Evolutionary conservation across 2,113 vertebrate species (phyloP), one percentile per base, ranked within the genome.

Genomic region (Lepisosteus osseus): DNA sequence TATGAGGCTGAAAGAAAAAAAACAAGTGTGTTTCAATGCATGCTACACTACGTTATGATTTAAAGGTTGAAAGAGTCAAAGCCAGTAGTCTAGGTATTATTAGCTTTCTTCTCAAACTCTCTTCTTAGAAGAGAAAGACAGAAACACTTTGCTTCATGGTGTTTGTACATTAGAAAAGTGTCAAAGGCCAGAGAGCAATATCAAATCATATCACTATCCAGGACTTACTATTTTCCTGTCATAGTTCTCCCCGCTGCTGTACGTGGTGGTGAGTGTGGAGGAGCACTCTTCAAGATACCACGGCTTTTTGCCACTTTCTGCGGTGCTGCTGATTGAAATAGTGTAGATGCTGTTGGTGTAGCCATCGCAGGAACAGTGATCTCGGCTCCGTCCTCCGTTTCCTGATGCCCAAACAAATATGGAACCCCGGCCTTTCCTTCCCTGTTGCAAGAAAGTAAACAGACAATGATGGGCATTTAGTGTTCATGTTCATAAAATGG

Each of bases 331-430:
- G 77, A 94, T 94, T 66, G 93, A 94, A 76, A 94, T 94, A 61
- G 93, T 94, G 55, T 94, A 94, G 82, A 94, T 94, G 76, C 92
- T 93, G 45, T 94, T 94, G 77, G 93, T 94, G 73, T 94, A 94
- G 62, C 93, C 93, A 7, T 94, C 93, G 69, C 92, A 94, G 51
- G 93, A 94, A 44, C 93, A 94, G 76, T 94, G 93, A 76, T 94
- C 93, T 77, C 91, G 87, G 84, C 92, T 94, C 70, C 92, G 86
- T 65, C 93, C 93, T 2, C 93, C 93, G 70, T 94, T 94, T 80
- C 93, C 93, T 43, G 93, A 94, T 2, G 93, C 93, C 93, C 93
- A 94, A 4, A 94, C 93, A 73, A 91, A 94, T 69, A 94, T 89
- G 51, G 92, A 94, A 67, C 93, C 93, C 55, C 92, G 86, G 55